Evolutionary conservation across 2,113 vertebrate genomes (phyloP), one percentile per base, ranked within the genome.

Genomic region (Tor tambroides): DNA sequence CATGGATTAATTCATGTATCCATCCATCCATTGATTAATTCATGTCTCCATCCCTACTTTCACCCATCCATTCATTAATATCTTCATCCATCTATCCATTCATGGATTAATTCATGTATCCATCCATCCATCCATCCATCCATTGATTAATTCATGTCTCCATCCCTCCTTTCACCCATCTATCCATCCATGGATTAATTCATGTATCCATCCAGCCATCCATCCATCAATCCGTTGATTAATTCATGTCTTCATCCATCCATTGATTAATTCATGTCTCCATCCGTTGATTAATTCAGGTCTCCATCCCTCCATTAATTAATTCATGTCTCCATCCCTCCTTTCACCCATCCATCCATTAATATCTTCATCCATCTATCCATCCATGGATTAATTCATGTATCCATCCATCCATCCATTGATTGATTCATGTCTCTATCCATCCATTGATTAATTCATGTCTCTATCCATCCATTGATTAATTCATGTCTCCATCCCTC

Each of bases 371-470:
- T 3, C 43, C 51, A 2, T 32, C 46, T 14, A 2, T 88, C 7
- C 28, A 54, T 76, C 46, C 32, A 51, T 51, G 3, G 35, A 35
- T 35, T 35, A 35, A 35, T 35, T 35, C 2, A 35, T 35, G 35
- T 35, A 0, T 88, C 8, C 83, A 26, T 49, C 21, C 85, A 65
- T 74, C 28, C 71, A 54, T 76, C 61, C 59, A 51, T 51, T 43
- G 41, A 43, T 43, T 43, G 10, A 43, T 43, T 43, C 9, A 43
- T 43, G 9, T 43, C 17, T 59, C 21, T 23, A n/a, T 59, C 23
- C 56, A 0, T 23, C 21, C 19, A 8, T 51, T 51, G 12, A 67
- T 21, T 38, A 17, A 59, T 56, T 56, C 30, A 54, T 35, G 12
- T 65, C 1, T 21, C 8, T 61, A 41, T 65, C 30, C 21, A 19